Conservation (phyloP, 2,888 invertebrate genomes). For the Isotomurus palustris region DNA sequence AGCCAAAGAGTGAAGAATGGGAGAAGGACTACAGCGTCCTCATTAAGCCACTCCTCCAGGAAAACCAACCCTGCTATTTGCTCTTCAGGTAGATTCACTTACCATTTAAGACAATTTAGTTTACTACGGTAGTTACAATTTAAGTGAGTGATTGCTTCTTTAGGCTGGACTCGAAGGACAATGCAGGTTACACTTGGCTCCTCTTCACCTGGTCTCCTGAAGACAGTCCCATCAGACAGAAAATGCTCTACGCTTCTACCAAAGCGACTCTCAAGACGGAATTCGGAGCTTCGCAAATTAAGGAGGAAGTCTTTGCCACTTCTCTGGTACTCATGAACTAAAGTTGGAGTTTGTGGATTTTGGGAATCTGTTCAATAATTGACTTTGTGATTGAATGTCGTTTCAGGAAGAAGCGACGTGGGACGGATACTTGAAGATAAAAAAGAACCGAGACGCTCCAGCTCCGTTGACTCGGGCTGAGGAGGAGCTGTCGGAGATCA, state of each 20-base stretch:
- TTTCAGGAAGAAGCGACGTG: constrained; percentile 72
- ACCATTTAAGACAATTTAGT: not conserved
- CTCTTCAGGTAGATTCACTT: constrained; percentile 68
- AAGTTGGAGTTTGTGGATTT: not conserved
- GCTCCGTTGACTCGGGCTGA: constrained; percentile 85
- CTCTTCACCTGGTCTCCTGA: constrained; percentile 94
- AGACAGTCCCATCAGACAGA: constrained; percentile 79
- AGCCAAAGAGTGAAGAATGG: constrained; percentile 64
- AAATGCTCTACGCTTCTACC: constrained; percentile 97
- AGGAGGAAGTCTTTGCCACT: constrained; percentile 91
- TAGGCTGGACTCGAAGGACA: constrained; percentile 70
- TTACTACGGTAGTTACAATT: not conserved
- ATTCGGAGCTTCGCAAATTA: constrained; percentile 90
- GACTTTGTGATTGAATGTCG: not conserved
- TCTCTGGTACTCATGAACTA: constrained; percentile 55
- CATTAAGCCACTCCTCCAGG: constrained; percentile 65
- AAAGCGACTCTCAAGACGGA: constrained; percentile 94
- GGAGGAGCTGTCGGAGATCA: constrained; percentile 75
- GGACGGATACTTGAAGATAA: constrained; percentile 74
- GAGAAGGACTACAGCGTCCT: constrained; percentile 78
- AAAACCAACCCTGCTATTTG: constrained; percentile 84
- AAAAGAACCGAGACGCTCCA: constrained; percentile 71
- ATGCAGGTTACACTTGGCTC: constrained; percentile 81
- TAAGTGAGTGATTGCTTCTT: not conserved
- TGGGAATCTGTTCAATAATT: not conserved